phyloP scores from a whole-genome alignment of 2,797 vertebrate species.

The Novumbra hubbsi region DNA sequence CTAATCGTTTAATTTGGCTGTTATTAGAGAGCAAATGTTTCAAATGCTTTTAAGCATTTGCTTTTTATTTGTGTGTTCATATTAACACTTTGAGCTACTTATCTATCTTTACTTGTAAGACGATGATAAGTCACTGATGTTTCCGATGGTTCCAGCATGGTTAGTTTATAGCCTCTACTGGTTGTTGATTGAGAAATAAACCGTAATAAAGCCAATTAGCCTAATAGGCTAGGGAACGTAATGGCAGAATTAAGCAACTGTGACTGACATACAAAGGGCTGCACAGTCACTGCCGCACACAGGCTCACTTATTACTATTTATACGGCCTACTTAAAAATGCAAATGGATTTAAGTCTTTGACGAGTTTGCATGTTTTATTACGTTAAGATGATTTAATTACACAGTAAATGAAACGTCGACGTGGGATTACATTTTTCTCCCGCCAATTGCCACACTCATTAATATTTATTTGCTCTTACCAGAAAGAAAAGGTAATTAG shows the following conservation, averaged over 20 bases:
- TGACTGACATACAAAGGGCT: constrained; percentile 72
- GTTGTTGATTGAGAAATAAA: constrained; percentile 70
- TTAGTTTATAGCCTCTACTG: constrained; percentile 68
- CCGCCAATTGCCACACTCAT: constrained; percentile 60
- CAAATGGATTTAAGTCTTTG: constrained; percentile 74
- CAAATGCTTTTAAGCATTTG: not conserved
- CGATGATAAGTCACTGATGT: constrained; percentile 44
- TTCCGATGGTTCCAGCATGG: constrained; percentile 69
- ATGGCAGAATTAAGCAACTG: constrained; percentile 73
- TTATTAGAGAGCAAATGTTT: not conserved
- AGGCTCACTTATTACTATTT: constrained; percentile 75
- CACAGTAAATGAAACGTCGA: constrained; percentile 73
- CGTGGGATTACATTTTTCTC: constrained; percentile 54
- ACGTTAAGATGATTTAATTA: constrained; percentile 78
- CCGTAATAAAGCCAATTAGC: constrained; percentile 66
- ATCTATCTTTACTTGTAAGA: constrained; percentile 17
- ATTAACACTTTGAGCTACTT: not conserved
- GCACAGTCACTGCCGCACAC: constrained; percentile 68
- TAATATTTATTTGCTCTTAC: constrained; percentile 58
- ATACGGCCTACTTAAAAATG: constrained; percentile 80
- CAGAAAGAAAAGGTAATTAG: constrained; percentile 67
- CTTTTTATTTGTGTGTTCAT: not conserved
- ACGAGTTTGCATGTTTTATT: constrained; percentile 77
- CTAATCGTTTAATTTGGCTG: no score
- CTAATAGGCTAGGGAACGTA: constrained; percentile 72